These are phyloP conservation scores for Tachysurus fulvidraco DNA, from an alignment of 2,113 vertebrate species.

Conservation along the genomic window DNA sequence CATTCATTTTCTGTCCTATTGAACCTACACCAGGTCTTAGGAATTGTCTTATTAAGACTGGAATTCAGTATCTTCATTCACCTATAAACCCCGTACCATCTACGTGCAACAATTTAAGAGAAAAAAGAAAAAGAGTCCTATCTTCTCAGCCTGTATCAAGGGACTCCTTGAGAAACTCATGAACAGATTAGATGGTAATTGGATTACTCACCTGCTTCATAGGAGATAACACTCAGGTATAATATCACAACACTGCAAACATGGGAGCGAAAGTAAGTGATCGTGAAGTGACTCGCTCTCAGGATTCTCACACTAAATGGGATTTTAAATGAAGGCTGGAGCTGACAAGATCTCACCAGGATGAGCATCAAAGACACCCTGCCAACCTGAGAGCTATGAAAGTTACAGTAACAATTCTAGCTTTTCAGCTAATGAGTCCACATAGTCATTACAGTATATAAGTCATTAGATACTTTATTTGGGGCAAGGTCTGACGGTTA, in stretches of 20 bases:
- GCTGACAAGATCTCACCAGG: not conserved
- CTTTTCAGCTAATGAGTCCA: not conserved
- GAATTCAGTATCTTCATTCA: not conserved
- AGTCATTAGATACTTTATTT: not conserved
- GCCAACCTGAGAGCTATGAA: not conserved
- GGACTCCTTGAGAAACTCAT: slow-evolving; percentile 2
- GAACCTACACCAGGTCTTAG: too few species aligned
- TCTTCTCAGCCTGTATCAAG: not conserved
- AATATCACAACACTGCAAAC: slow-evolving; percentile 13
- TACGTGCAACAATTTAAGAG: not conserved
- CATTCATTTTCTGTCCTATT: too few species aligned
- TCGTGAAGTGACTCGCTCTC: not conserved
- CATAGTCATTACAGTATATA: too few species aligned
- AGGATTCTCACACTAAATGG: slow-evolving; percentile 20
- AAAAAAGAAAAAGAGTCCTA: not conserved
- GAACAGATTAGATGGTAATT: slow-evolving; percentile 26
- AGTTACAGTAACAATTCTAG: too few species aligned
- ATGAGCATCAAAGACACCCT: not conserved
- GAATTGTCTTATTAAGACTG: not conserved
- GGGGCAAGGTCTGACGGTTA: too few species aligned
- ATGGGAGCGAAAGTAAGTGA: not conserved
- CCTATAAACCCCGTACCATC: not conserved
- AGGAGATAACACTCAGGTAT: slow-evolving; percentile 19
- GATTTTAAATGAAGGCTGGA: slow-evolving; percentile 19
- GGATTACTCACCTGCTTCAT: slow-evolving; percentile 20